Evolutionary conservation across 2,797 vertebrate species (phyloP).

Genomic region (Lindbergichthys nudifrons): DNA sequence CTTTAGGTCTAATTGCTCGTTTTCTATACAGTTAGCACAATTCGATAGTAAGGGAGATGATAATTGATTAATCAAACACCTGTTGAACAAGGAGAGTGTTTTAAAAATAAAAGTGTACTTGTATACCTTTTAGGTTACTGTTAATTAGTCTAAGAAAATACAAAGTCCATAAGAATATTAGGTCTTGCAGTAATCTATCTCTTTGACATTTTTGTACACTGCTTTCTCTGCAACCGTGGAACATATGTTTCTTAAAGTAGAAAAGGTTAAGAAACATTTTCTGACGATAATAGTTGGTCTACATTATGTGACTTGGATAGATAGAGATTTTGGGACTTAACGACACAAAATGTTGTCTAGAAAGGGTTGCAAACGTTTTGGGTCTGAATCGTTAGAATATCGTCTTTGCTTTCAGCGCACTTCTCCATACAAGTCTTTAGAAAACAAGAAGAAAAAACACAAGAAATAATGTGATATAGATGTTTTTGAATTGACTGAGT

Average conservation of each 20-base stretch:
- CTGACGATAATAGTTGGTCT: not conserved
- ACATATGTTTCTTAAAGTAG: not conserved
- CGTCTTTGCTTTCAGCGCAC: not conserved
- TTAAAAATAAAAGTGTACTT: no score
- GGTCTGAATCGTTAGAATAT: not conserved
- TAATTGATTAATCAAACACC: conserved; percentile 1
- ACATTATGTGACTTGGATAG: not conserved
- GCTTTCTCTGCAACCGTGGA: not conserved
- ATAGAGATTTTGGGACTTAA: not conserved
- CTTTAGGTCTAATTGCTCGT: not conserved
- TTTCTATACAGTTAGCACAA: not conserved
- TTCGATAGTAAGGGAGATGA: not conserved
- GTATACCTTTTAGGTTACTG: no score
- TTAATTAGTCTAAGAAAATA: no score
- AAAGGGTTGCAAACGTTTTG: not conserved
- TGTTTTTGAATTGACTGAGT: not conserved
- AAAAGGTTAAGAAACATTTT: not conserved
- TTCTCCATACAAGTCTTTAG: not conserved
- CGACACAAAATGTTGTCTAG: not conserved
- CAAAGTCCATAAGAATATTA: no score
- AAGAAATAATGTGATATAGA: not conserved
- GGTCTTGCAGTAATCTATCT: no score
- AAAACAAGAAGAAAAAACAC: not conserved
- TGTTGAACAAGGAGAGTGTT: not conserved
- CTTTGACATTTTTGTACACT: not conserved